Evolutionary conservation across 2,113 vertebrate species (phyloP).

Genomic region (Platysteira castanea): DNA sequence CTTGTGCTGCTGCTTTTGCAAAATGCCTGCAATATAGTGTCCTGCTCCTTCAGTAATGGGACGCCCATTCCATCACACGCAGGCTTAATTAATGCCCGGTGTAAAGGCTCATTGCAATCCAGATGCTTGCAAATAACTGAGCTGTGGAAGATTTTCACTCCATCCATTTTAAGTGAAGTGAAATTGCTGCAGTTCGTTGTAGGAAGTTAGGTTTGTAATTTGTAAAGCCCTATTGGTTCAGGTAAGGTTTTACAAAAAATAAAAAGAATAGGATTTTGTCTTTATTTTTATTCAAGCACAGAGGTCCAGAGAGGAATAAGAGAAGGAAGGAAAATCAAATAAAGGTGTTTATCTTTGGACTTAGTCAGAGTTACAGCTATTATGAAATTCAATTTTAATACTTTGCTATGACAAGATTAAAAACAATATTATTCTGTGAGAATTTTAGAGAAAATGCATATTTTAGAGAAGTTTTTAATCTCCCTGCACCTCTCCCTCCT

Average conservation of each 20-base stretch:
- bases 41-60: neutral
- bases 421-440: neutral
- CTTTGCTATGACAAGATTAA: neutral
- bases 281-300: neutral
- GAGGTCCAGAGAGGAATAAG: neutral
- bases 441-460: neutral
- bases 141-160: neutral
- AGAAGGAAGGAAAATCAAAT: neutral
- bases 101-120: neutral
- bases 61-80: fast-evolving
- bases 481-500: neutral
- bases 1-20: neutral
- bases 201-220: neutral
- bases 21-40: neutral
- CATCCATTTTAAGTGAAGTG: neutral
- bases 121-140: neutral
- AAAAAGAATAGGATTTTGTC: neutral
- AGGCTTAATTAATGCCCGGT: fast-evolving
- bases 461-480: neutral
- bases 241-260: neutral
- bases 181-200: neutral
- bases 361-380: neutral
- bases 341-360: neutral
- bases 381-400: neutral
- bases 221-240: neutral